Evolutionary conservation across 2,113 vertebrate genomes (phyloP).

Genomic region (Holacanthus passer): DNA sequence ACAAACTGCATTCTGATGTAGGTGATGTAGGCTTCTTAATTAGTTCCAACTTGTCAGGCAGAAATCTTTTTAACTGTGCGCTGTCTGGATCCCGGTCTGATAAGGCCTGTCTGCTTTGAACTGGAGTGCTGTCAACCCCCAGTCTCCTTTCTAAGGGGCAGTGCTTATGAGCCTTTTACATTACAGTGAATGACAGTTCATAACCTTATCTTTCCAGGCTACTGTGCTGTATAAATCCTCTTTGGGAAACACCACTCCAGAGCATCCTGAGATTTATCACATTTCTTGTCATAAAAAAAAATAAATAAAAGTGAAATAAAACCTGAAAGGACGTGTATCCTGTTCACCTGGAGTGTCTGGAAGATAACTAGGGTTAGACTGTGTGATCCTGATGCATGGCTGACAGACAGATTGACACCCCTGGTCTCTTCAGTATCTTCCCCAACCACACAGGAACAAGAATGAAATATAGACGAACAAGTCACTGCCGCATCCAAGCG

Average conservation of each 20-base stretch:
- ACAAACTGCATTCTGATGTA: too few relatives aligned
- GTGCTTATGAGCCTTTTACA: slow-evolving; percentile 40
- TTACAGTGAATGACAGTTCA: slow-evolving; percentile 58
- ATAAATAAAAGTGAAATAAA: slow-evolving; percentile 10
- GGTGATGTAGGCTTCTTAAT: too few relatives aligned
- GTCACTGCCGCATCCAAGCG: neutral
- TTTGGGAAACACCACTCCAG: slow-evolving; percentile 49
- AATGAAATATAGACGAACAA: slow-evolving; percentile 49
- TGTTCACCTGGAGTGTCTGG: slow-evolving; percentile 57
- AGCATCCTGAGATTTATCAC: slow-evolving; percentile 58
- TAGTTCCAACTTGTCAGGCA: slow-evolving; percentile 17
- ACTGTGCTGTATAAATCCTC: slow-evolving; percentile 57
- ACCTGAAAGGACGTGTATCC: slow-evolving; percentile 36
- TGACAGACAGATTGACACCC: slow-evolving; percentile 60
- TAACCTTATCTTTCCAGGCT: slow-evolving; percentile 59
- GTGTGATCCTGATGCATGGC: slow-evolving; percentile 52
- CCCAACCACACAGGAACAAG: slow-evolving; percentile 44
- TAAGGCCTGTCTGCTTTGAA: slow-evolving; percentile 25
- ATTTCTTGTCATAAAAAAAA: slow-evolving; percentile 54
- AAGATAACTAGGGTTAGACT: slow-evolving; percentile 61
- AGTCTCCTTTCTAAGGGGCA: slow-evolving; percentile 20
- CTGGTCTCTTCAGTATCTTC: slow-evolving; percentile 44
- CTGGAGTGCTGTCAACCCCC: slow-evolving; percentile 28
- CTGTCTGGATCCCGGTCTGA: neutral
- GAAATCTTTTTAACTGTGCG: slow-evolving; percentile 1